Base-by-base conservation (phyloP, 2,888 invertebrate species). In the Noctua fimbriata region DNA sequence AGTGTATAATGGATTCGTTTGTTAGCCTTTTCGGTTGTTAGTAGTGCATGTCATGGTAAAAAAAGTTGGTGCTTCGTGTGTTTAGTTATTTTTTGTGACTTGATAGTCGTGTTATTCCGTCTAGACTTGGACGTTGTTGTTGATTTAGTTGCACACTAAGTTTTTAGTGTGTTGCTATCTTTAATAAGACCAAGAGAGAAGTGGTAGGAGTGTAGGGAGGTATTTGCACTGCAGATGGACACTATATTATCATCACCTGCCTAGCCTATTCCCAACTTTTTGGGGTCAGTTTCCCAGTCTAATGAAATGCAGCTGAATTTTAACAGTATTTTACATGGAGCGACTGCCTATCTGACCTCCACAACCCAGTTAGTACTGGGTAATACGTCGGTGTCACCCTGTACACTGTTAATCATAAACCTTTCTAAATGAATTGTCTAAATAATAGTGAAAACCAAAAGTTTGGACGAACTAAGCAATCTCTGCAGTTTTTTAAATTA, bases 1-100 rank as follows among this genome's bases (percentile, higher is more conserved):
- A 77, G 77, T 85, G 74, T 81, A 76, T 69, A 82, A 85, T 83
- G 74, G 85, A 77, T 83, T 85, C 71, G 81, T 87, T 88, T 81
- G 79, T 75, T 60, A 75, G 58, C 49, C 28, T 83, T 69, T 72
- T 73, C 32, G 55, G 72, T 75, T 49, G 72, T 75, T 82, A 63
- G 47, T 84, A 65, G 47, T 79, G 63, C 84, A 80, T 12, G 79
- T 74, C 47, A 0, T 49, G 58, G 75, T 69, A 69, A 14, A 60
- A 72, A 71, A n/a, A 78, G 21, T 28, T 66, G 41, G 69, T 49
- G 60, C 21, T 47, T 52, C 18, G 41, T 66, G 14, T 32, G 6
- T 28, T n/a, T 47, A 44, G 4, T 44, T 44, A 24, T 69, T 55
- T 55, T 55, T 55, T 28, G 1, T 7, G n/a, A 6, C 0, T n/a